Percentiles rank a stretch among this genome's conserved stretches.
Evolutionary conservation across 2,113 vertebrate species (phyloP).

Genomic region (Percina caprodes): DNA sequence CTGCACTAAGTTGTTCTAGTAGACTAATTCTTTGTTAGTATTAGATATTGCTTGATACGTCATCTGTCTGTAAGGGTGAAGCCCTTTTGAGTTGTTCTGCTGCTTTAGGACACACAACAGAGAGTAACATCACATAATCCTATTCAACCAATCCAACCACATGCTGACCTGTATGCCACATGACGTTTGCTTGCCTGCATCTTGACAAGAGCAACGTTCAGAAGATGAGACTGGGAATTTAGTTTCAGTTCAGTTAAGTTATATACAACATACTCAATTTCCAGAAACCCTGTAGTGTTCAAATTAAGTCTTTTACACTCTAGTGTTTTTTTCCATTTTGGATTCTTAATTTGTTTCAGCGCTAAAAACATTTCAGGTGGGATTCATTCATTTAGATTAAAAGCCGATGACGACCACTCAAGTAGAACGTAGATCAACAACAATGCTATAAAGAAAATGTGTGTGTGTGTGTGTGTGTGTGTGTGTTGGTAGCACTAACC

Average conservation of each 20-base stretch:
- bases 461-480: background rate
- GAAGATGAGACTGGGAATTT: constrained; percentile 1
- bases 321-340: background rate
- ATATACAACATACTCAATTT: constrained; percentile 5
- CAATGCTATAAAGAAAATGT: constrained; percentile 8
- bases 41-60: constrained; percentile 58
- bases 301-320: constrained; percentile 1
- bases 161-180: constrained; percentile 17
- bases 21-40: constrained; percentile 18
- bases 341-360: constrained; percentile 18
- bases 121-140: constrained; percentile 12
- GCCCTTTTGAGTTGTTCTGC: constrained; percentile 38
- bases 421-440: constrained; percentile 28
- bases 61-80: constrained; percentile 30
- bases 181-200: constrained; percentile 4
- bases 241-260: constrained; percentile 15
- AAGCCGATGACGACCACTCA: constrained; percentile 10
- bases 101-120: constrained; percentile 35
- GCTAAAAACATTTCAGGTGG: constrained; percentile 15
- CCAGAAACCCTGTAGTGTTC: background rate
- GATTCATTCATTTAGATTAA: constrained; percentile 24
- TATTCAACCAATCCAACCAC: background rate
- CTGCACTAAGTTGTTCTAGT: constrained; percentile 28
- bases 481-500: constrained; percentile 14
- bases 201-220: constrained; percentile 21